Conservation (phyloP, 2,113 vertebrate genomes). For the Corynorhinus townsendii region DNA sequence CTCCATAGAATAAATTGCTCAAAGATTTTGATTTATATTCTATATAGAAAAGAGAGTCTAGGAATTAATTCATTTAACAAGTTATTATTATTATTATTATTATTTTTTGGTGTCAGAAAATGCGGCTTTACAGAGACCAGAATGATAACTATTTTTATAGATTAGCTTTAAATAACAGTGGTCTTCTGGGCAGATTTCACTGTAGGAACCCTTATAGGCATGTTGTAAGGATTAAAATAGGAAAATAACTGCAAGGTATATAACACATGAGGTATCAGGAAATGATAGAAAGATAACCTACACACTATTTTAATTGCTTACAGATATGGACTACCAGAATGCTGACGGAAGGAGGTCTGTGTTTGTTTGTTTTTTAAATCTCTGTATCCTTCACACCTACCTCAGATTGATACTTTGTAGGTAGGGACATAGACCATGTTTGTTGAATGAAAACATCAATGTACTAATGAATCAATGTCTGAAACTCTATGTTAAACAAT, state of each 20-base stretch:
- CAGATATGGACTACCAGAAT: not conserved
- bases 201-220: not conserved
- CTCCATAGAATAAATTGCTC: not conserved
- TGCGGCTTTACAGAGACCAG: no score
- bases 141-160: not conserved
- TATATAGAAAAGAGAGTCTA: not conserved
- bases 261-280: not conserved
- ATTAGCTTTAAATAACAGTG: not conserved
- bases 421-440: not conserved
- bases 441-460: not conserved
- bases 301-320: not conserved
- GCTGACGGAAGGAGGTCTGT: not conserved
- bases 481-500: not conserved
- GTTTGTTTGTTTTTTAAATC: not conserved
- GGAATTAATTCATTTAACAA: slow-evolving; percentile 2
- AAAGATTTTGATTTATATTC: not conserved
- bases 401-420: not conserved
- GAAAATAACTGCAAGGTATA: not conserved
- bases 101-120: no score
- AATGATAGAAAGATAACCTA: not conserved
- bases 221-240: not conserved
- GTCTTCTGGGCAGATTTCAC: not conserved
- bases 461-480: not conserved
- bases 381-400: not conserved
- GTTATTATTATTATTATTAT: no score